A percentile compares a stretch with the other conserved stretches of the same genome.
Conservation (phyloP, 2,888 invertebrate genomes). For the Perizoma affinitatum region DNA sequence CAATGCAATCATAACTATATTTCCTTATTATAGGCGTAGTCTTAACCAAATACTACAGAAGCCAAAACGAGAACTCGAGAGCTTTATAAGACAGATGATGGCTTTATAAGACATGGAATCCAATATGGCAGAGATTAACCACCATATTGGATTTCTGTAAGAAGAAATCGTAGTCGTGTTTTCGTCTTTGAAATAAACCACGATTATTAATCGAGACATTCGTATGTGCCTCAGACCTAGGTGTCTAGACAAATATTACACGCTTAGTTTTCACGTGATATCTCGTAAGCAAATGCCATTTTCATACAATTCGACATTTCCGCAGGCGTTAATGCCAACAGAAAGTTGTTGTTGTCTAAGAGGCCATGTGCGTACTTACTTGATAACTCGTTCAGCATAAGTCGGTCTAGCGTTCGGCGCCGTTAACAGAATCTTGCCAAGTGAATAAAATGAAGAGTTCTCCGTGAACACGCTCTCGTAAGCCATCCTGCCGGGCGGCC, state of each 20-base stretch:
- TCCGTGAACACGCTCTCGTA: constrained; percentile 91
- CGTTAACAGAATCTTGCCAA: constrained; percentile 91
- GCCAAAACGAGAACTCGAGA: no score
- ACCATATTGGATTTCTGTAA: constrained; percentile 1
- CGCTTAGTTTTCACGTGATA: no score
- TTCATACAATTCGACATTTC: no score
- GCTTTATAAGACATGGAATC: neutral
- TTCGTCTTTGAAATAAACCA: neutral
- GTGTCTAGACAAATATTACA: no score
- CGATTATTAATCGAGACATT: no score
- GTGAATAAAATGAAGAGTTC: constrained; percentile 84
- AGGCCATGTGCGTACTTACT: constrained; percentile 54
- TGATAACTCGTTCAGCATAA: constrained; percentile 91
- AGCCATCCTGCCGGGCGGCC: constrained; percentile 91
- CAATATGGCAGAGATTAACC: neutral
- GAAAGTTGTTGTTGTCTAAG: no score
- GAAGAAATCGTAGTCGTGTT: neutral
- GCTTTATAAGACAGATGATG: neutral
- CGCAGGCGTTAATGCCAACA: no score
- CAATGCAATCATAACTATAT: no score
- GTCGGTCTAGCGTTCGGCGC: constrained; percentile 90
- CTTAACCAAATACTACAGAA: no score
- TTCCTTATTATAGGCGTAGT: no score
- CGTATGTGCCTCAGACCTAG: no score
- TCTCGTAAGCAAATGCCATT: no score